These are phyloP conservation scores for Plestiodon gilberti DNA, from an alignment of 2,113 vertebrate genomes.

Conservation along the genomic window DNA sequence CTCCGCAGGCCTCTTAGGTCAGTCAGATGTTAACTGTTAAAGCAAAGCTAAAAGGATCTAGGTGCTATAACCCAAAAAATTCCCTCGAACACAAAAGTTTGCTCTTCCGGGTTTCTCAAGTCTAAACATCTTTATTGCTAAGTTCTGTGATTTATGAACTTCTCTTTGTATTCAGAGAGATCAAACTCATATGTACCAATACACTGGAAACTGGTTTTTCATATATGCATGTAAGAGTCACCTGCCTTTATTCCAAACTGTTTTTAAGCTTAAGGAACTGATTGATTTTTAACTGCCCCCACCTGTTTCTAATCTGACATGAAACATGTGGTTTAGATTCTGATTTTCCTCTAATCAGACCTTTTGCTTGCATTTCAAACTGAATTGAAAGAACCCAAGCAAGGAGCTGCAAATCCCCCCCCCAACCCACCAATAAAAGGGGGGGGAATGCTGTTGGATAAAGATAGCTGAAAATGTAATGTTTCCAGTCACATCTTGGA, in stretches of 20 bases:
- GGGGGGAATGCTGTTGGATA: conserved; percentile 14
- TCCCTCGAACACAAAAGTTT: conserved; percentile 69
- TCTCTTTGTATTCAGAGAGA: conserved; percentile 68
- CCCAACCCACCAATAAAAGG: too few species aligned
- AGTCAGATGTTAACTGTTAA: conserved; percentile 79
- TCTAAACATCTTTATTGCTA: conserved; percentile 73
- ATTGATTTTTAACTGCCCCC: conserved; percentile 80
- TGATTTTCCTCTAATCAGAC: conserved; percentile 76
- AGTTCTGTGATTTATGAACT: conserved; percentile 74
- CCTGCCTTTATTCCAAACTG: conserved; percentile 77
- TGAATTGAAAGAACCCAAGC: conserved; percentile 63
- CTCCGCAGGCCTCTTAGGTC: conserved; percentile 57
- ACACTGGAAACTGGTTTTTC: conserved; percentile 71
- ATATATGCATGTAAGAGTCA: conserved; percentile 54
- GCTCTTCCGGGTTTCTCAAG: conserved; percentile 68
- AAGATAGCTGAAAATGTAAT: conserved; percentile 35
- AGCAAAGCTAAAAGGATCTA: conserved; percentile 76
- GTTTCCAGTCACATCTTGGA: conserved; percentile 22
- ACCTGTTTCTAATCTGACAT: conserved; percentile 88
- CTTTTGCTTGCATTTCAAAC: conserved; percentile 62
- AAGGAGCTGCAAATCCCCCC: not conserved
- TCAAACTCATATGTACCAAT: conserved; percentile 66
- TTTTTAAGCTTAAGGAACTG: conserved; percentile 75
- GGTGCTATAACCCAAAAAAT: conserved; percentile 57
- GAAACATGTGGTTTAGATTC: conserved; percentile 87